Evolutionary conservation across 2,797 vertebrate species (phyloP).

Genomic region (Sternotherus odoratus): DNA sequence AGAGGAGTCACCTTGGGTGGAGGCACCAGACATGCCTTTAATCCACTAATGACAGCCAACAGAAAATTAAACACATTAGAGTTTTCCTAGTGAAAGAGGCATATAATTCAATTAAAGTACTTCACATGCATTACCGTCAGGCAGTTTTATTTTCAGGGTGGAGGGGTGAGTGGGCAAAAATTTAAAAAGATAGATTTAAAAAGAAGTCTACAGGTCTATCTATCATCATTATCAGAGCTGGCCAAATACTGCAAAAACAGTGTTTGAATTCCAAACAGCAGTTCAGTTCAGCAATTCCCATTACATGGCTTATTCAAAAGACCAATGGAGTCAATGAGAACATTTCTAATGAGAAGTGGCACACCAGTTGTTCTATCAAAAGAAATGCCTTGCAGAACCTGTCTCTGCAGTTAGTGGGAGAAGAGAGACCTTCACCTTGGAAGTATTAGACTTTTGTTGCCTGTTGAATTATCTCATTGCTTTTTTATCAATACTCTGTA

Average conservation of each 20-base stretch:
- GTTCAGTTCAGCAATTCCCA: background rate
- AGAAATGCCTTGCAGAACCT: background rate
- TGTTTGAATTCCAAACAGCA: background rate
- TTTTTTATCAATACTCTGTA: background rate
- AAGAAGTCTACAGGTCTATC: background rate
- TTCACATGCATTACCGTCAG: background rate
- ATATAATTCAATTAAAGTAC: background rate
- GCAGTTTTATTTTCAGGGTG: background rate
- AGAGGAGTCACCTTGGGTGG: background rate
- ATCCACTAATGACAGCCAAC: background rate
- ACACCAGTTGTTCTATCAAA: background rate
- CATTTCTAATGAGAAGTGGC: background rate
- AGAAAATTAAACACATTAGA: background rate
- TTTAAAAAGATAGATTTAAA: background rate
- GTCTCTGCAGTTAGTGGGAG: background rate
- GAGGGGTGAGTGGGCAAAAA: background rate
- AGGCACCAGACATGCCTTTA: background rate
- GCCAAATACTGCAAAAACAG: background rate
- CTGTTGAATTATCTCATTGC: background rate
- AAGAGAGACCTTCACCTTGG: background rate
- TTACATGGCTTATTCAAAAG: background rate
- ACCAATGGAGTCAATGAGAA: background rate
- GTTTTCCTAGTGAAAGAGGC: background rate
- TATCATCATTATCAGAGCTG: background rate
- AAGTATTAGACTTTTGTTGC: background rate